A percentile compares a stretch with the other conserved stretches of the same genome.
These are phyloP conservation scores for Atrina japonica DNA, from an alignment of 2,888 invertebrate genomes.

Conservation along the genomic window DNA sequence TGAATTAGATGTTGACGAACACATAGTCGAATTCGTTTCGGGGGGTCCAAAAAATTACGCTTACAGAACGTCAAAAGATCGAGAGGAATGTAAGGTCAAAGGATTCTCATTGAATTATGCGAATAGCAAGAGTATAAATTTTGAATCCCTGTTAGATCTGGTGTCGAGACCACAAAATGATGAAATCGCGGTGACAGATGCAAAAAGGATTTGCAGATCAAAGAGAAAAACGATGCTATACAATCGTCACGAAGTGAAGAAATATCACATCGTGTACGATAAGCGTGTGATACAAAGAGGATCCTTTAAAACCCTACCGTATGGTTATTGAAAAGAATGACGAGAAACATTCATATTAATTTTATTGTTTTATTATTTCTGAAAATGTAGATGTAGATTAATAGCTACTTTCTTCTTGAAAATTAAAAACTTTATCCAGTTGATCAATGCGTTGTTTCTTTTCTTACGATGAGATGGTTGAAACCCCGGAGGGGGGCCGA, in stretches of 20 bases:
- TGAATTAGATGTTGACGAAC: background rate
- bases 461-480: too few species aligned
- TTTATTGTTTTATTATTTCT: too few species aligned
- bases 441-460: too few species aligned
- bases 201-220: constrained; percentile 33
- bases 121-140: background rate
- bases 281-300: constrained; percentile 9
- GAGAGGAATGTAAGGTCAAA: background rate
- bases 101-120: constrained; percentile 8
- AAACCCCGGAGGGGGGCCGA: too few species aligned
- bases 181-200: constrained; percentile 25
- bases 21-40: background rate
- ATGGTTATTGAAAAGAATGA: constrained; percentile 29
- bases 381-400: too few species aligned
- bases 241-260: constrained; percentile 33
- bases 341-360: constrained; percentile 31
- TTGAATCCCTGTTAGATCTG: constrained; percentile 7
- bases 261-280: constrained; percentile 24
- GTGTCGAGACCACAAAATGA: background rate
- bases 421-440: too few species aligned
- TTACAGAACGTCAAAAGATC: background rate
- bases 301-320: constrained; percentile 23
- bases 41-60: constrained; percentile 7
- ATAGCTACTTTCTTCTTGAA: too few species aligned
- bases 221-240: constrained; percentile 26